Base-by-base conservation (phyloP, 2,888 invertebrate species). In the Ectropis crepuscularia region DNA sequence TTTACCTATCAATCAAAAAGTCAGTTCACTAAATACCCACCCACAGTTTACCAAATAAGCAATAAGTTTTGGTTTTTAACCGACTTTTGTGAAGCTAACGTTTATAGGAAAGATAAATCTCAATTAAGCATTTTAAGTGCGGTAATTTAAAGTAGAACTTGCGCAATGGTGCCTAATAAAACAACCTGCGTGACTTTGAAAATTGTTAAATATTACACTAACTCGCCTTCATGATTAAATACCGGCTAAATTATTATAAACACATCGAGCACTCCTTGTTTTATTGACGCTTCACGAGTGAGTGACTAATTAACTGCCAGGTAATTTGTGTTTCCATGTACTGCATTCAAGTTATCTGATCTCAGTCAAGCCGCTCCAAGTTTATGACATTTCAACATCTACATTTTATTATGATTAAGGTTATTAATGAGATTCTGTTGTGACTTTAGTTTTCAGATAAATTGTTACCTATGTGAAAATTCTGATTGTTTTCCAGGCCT, bases 161-260 rank as follows among this genome's bases (percentile, higher is more conserved):
- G 57, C 12, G 66, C 67, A 69, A 68, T 45, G 12, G 51, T 37
- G 16, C 16, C 16, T 28, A 54, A 65, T 67, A 62, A 70, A 67
- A 54, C 60, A 60, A 53, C 50, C 59, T 10, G 54, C 39, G 55
- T 67, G 63, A 68, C 66, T 71, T 69, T 67, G 67, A 68, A 68
- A 61, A 57, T 57, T 7, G 60, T 65, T 46, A 53, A 55, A 58
- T 65, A 67, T 65, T 61, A 61, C 60, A 60, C 63, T 61, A 28
- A 64, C 61, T 64, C 46, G 55, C 71, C 71, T 69, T 69, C 64
- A 61, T 16, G 38, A 57, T 11, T 45, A 50, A 57, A 53, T 57
- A 59, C 50, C 43, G 8, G 43, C 49, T 42, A 50, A 59, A 43
- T 45, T 16, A 55, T 61, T 63, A 54, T 51, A 11, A 51, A 51